phyloP scores from a whole-genome alignment of 2,888 invertebrate genomes.

The Leptopilina drosophilae region DNA sequence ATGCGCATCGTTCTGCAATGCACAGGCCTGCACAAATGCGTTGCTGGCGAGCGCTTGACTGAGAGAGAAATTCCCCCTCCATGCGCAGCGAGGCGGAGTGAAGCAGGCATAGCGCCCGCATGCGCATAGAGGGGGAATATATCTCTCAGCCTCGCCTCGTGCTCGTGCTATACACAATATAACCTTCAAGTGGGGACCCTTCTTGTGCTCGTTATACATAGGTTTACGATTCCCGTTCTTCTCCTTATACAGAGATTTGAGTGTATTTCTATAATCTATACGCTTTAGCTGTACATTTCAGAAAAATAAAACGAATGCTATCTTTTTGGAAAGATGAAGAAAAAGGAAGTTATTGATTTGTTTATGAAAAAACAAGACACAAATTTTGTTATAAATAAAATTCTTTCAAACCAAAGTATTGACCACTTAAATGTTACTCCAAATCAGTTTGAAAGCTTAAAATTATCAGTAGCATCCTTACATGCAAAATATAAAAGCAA shows the following conservation, averaged over 20 bases:
- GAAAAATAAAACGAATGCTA: neutral
- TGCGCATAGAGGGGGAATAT: too few species aligned
- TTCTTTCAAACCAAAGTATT: too few species aligned
- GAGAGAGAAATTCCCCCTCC: too few species aligned
- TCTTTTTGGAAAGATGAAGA: neutral
- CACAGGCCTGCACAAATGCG: too few species aligned
- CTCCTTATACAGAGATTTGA: neutral
- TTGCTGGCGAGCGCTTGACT: too few species aligned
- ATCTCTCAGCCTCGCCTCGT: too few species aligned
- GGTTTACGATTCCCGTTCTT: neutral
- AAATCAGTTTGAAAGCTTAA: constrained; percentile 3
- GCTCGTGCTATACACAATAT: too few species aligned
- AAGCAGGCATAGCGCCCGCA: too few species aligned
- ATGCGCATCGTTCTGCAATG: too few species aligned
- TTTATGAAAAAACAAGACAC: neutral
- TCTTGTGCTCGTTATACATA: neutral
- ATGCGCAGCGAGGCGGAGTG: too few species aligned
- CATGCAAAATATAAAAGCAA: neutral
- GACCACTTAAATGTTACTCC: neutral
- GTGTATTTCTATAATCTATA: neutral
- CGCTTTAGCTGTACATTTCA: neutral
- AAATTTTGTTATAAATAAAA: too few species aligned
- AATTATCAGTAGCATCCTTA: neutral
- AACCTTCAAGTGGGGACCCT: too few species aligned
- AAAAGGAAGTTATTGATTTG: constrained; percentile 1